phyloP scores from a whole-genome alignment of 2,113 vertebrate genomes.

The Verasper variegatus region DNA sequence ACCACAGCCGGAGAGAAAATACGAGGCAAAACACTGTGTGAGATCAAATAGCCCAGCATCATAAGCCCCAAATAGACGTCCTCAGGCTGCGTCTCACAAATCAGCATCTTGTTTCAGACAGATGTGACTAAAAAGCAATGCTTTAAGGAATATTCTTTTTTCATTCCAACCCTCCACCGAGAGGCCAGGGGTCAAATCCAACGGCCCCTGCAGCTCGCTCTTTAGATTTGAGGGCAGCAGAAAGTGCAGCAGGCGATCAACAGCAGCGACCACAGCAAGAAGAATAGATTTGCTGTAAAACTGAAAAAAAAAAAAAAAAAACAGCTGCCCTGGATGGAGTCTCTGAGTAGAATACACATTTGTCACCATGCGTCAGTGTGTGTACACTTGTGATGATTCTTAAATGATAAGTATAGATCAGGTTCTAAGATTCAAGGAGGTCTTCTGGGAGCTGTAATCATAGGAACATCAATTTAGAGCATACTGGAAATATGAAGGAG shows the following conservation, averaged over 20 bases:
- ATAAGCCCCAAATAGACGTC: no score
- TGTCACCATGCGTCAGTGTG: neutral
- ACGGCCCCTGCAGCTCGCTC: neutral
- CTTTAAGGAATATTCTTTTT: neutral
- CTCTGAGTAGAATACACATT: neutral
- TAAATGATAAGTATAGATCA: neutral
- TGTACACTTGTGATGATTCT: neutral
- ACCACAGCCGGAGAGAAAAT: no score
- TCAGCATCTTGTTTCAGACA: neutral
- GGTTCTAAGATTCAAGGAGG: constrained; percentile 7
- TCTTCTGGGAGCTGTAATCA: constrained; percentile 37
- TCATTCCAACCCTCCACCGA: neutral
- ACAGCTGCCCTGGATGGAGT: neutral
- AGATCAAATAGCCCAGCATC: neutral
- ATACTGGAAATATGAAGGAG: constrained; percentile 18
- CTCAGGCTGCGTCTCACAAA: no score
- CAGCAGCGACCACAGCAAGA: no score
- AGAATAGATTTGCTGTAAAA: constrained; percentile 1
- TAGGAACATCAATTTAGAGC: constrained; percentile 5
- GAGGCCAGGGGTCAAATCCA: neutral
- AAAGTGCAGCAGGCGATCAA: no score
- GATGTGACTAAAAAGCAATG: neutral
- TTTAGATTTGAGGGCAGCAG: neutral
- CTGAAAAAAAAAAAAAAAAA: neutral
- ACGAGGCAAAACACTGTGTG: neutral